Base-by-base conservation (phyloP, 2,113 vertebrate species). In the Zosterops hypoxanthus region DNA sequence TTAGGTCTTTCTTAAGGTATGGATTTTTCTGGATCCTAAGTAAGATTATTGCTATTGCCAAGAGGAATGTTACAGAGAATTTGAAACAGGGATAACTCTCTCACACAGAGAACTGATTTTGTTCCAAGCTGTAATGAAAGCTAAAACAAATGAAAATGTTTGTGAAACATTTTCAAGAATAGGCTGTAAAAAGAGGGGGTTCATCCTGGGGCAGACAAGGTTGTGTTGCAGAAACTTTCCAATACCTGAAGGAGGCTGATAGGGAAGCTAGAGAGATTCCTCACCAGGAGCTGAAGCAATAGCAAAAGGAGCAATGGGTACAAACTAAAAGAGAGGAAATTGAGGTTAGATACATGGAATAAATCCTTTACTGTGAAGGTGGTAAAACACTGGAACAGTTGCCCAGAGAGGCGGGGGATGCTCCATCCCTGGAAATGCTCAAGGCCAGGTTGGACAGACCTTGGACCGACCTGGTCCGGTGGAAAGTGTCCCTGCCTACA, bases 161-260 rank as follows among this genome's bases (percentile, higher is more conserved):
- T 14, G 34, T 82, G 2, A 44, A 52, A 82, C 5, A 1, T 26
- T 55, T 61, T 47, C 3, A 52, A 50, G 87, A 85, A 52, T 4
- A 22, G 50, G 25, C 31, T 50, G 66, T 19, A 34, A 29, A 56
- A 22, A 5, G 44, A 42, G 18, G 1, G 6, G 17, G 4, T 9
- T 64, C 11, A 29, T 26, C 20, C 53, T 29, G 64, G 41, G 31
- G 31, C 53, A 33, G 22, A 53, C 12, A 8, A 28, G 19, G 6
- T 4, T 61, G 10, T 1, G 8, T n/a, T n/a, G 41, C 0, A 21
- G 15, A 0, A 61, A 9, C 10, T 2, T 42, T 17, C n/a, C 56
- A 63, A 16, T 2, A 4, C 12, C 66, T 49, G 21, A 18, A 26
- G 49, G 11, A 39, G 29, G 4, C 29, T 7, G 2, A 4, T 14